Evolutionary conservation across 2,797 vertebrate species (phyloP).

Genomic region (Alosa sapidissima): DNA sequence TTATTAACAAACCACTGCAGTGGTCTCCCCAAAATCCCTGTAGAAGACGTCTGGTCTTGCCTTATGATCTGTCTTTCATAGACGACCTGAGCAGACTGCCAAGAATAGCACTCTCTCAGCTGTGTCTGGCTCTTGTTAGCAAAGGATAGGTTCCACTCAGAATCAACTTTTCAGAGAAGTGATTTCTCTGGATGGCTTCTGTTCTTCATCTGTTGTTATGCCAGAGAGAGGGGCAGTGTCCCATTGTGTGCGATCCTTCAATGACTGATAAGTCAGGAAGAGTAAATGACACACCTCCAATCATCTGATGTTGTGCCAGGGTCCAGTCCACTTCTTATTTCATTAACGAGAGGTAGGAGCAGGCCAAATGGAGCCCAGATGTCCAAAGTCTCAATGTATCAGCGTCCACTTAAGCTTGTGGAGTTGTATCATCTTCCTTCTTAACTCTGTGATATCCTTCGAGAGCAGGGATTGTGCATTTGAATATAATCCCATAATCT

Average conservation of each 20-base stretch:
- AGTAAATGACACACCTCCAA: constrained; percentile 65
- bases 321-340: constrained; percentile 52
- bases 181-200: constrained; percentile 42
- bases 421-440: background rate
- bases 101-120: constrained; percentile 71
- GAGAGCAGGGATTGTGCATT: background rate
- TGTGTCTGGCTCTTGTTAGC: constrained; percentile 73
- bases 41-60: constrained; percentile 55
- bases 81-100: constrained; percentile 59
- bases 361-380: constrained; percentile 62
- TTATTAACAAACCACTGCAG: constrained; percentile 60
- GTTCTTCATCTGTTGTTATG: constrained; percentile 57
- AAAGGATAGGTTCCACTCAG: constrained; percentile 62
- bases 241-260: constrained; percentile 55
- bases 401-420: background rate
- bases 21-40: constrained; percentile 57
- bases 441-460: background rate
- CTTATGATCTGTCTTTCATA: constrained; percentile 65
- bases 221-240: constrained; percentile 47
- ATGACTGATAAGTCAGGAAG: constrained; percentile 58
- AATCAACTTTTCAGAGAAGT: constrained; percentile 9
- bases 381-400: constrained; percentile 35
- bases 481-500: background rate
- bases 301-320: constrained; percentile 61
- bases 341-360: constrained; percentile 34